Evolutionary conservation across 30 jellyfish, hydroid and myxozoan genomes (phyloP).

Genomic region (Calvadosia cruxmelitensis): DNA sequence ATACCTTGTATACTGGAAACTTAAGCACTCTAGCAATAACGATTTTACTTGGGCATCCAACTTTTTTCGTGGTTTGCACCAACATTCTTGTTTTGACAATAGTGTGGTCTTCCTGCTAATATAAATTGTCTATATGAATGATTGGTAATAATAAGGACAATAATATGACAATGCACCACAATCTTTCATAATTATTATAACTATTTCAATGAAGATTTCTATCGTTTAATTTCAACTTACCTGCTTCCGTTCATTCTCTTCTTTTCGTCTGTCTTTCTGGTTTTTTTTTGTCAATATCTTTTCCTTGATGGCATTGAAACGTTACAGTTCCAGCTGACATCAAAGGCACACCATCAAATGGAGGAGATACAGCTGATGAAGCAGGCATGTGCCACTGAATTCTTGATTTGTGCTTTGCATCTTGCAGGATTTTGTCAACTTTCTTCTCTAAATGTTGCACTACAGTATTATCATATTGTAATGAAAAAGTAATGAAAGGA

Average conservation of each 20-base stretch:
- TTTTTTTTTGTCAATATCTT: constrained; percentile 16
- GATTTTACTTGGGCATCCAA: constrained; percentile 44
- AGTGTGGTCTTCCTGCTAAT: constrained; percentile 21
- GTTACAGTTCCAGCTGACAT: constrained; percentile 8
- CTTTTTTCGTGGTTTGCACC: constrained; percentile 16
- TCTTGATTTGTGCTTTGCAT: constrained; percentile 13
- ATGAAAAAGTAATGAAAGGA: too few species aligned
- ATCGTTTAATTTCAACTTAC: constrained; percentile 3
- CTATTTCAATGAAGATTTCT: too few species aligned
- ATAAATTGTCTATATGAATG: not conserved
- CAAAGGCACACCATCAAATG: constrained; percentile 30
- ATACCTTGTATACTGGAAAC: constrained; percentile 34
- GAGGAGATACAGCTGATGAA: constrained; percentile 5
- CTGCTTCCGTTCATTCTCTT: constrained; percentile 5
- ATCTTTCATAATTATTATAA: too few species aligned
- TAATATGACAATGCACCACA: too few species aligned
- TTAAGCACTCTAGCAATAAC: constrained; percentile 18
- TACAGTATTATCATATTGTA: too few species aligned
- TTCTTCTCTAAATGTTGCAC: too few species aligned
- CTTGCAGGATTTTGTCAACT: too few species aligned
- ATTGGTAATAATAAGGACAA: too few species aligned
- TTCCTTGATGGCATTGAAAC: constrained; percentile 37
- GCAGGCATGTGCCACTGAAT: not conserved
- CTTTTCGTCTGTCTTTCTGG: constrained; percentile 5
- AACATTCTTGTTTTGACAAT: constrained; percentile 3